Evolutionary conservation across 2,888 invertebrate genomes (phyloP), one percentile per base, ranked within the genome.

Genomic region (Thelaira solivaga): DNA sequence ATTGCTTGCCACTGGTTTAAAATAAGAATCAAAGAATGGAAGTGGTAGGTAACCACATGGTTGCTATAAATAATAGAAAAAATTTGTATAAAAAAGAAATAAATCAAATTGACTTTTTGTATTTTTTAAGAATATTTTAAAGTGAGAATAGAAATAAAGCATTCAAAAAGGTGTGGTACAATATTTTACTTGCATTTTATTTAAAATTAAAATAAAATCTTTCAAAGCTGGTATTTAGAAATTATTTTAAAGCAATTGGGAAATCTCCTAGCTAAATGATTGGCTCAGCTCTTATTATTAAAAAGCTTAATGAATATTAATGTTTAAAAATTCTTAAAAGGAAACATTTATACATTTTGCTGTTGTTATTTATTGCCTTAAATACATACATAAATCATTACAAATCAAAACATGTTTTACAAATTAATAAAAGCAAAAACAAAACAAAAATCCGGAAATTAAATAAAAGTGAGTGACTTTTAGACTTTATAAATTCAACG

Each of bases 81-180:
- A 72, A 64, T 36, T 26, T 31, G 18, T 65, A 43, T 51, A 71
- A 62, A 67, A 74, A 13, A 65, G 36, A 65, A 68, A 79, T 67
- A 79, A 75, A 72, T 76, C 76, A 76, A 72, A 53, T 34, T 24
- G 34, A 47, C 39, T 51, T 53, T 6, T 29, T 43, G 13, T 43
- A 4, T 41, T 47, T 57, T 62, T 18, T 51, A 13, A 43, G 31
- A 59, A 41, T 7, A 34, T 4, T 16, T 1, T 39, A 16, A 4
- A 45, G 22, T n/a, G n/a, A n/a, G 4, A 36, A 41, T 43, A 36
- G 22, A 61, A 76, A 72, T 72, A 61, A 67, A 72, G 72, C 53
- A 55, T 45, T 61, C n/a, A n/a, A 67, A 72, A 72, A 55, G 55
- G 39, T 71, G 72, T 55, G 67, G 61, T 67, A 36, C 41, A 39